Evolutionary conservation across 2,888 invertebrate species (phyloP).

Genomic region (Drosophila eohydei): DNA sequence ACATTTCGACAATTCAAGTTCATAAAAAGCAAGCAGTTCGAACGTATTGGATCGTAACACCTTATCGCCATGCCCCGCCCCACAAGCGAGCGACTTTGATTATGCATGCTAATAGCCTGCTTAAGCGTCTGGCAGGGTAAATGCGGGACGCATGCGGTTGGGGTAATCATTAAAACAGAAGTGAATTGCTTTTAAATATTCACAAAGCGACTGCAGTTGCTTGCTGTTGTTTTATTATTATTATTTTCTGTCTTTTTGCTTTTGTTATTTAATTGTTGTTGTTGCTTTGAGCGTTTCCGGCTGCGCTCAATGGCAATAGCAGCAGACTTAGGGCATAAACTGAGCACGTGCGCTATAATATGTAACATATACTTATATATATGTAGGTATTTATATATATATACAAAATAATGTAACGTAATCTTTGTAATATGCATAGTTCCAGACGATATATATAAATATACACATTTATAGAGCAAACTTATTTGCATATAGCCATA

Average conservation of each 20-base stretch:
- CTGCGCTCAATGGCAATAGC: conserved; percentile 14
- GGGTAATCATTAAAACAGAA: conserved; percentile 55
- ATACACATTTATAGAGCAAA: neutral
- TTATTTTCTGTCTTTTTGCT: neutral
- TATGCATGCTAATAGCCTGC: conserved; percentile 72
- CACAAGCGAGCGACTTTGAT: conserved; percentile 43
- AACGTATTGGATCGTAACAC: neutral
- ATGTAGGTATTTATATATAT: neutral
- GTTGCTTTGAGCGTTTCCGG: conserved; percentile 27
- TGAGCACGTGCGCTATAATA: conserved; percentile 27
- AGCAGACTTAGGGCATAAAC: conserved; percentile 19
- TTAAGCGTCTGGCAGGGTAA: conserved; percentile 37
- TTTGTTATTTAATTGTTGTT: conserved; percentile 25
- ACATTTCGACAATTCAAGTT: neutral
- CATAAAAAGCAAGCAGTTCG: neutral
- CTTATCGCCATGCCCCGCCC: neutral
- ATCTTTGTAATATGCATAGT: neutral
- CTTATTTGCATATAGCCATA: neutral
- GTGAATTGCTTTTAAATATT: conserved; percentile 62
- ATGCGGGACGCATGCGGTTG: conserved; percentile 9
- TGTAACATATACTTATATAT: neutral
- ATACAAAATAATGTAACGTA: neutral
- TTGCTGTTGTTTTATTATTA: neutral
- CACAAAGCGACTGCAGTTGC: conserved; percentile 48
- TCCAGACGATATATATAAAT: neutral